phyloP scores from a whole-genome alignment of 2,113 vertebrate species.

The Alectura lathami region DNA sequence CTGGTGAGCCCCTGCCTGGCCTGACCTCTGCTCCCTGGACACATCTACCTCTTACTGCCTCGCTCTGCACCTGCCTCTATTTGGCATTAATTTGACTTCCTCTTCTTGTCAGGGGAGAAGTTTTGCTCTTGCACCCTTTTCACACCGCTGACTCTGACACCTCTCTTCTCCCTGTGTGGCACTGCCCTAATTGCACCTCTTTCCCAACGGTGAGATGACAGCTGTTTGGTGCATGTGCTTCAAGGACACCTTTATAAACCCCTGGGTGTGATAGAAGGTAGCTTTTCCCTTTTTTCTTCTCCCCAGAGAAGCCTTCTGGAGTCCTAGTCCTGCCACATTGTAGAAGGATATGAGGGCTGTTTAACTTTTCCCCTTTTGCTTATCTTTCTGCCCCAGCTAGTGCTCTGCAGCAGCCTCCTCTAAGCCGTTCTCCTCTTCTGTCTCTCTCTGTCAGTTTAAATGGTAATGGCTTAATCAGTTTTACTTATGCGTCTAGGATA shows the following conservation, averaged over 20 bases:
- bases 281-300: background rate
- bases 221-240: background rate
- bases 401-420: background rate
- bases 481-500: background rate
- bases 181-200: background rate
- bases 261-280: accelerated
- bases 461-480: constrained; percentile 22
- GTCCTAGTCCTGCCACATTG: background rate
- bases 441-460: background rate
- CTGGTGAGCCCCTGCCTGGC: too few species aligned
- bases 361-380: background rate
- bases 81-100: too few species aligned
- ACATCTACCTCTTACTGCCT: too few species aligned
- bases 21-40: too few species aligned
- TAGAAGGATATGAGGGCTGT: background rate
- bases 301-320: background rate
- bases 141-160: accelerated
- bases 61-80: too few species aligned
- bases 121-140: background rate
- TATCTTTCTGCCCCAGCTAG: background rate
- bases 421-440: background rate
- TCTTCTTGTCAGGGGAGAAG: background rate
- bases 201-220: background rate
- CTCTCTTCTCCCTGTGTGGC: accelerated
- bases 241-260: background rate